These are phyloP conservation scores for Gopherus evgoodei DNA, from an alignment of 2,113 vertebrate genomes.

Conservation along the genomic window DNA sequence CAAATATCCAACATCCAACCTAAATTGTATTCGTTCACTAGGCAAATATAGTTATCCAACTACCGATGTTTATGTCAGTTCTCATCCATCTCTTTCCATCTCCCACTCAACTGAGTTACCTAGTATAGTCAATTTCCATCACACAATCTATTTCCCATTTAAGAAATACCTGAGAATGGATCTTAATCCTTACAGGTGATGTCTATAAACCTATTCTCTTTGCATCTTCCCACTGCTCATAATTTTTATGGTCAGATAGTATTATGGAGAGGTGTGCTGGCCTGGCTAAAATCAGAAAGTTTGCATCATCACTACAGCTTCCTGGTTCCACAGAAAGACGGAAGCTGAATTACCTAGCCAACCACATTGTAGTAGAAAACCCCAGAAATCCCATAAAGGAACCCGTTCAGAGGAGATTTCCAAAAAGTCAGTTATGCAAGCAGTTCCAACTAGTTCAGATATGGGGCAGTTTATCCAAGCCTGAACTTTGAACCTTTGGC, in stretches of 20 bases:
- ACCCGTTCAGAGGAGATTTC: neutral
- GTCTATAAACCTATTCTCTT: neutral
- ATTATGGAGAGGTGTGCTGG: neutral
- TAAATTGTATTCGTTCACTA: neutral
- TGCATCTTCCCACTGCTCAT: neutral
- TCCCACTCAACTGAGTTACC: neutral
- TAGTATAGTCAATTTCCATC: neutral
- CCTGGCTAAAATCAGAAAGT: neutral
- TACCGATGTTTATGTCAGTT: conserved; percentile 4
- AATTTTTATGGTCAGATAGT: neutral
- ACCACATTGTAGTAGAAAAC: neutral
- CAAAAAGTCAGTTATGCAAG: neutral
- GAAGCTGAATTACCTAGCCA: neutral
- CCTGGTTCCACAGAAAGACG: neutral
- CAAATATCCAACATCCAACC: conserved; percentile 22
- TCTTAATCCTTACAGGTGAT: neutral
- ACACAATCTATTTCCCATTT: neutral
- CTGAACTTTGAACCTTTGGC: neutral
- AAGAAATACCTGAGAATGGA: neutral
- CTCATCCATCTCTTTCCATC: neutral
- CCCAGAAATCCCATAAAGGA: neutral
- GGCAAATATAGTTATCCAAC: conserved; percentile 39
- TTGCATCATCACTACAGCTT: neutral
- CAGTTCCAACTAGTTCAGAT: neutral
- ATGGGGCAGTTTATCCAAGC: neutral